These are phyloP conservation scores for Eubasilissa splendida DNA, from an alignment of 2,888 invertebrate genomes.

Conservation along the genomic window DNA sequence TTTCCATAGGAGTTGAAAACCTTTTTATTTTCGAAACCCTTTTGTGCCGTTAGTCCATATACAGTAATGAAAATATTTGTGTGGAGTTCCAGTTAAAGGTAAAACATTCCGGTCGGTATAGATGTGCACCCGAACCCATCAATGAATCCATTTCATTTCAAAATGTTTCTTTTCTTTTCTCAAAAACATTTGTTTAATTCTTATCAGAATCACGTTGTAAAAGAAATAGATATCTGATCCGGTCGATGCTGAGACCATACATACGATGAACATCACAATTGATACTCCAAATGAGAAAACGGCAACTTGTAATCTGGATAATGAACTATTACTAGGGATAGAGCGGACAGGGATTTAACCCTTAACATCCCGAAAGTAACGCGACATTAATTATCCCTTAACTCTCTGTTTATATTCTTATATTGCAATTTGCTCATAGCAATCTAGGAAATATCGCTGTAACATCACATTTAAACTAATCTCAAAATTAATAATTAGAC, in stretches of 20 bases:
- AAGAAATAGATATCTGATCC: constrained; percentile 6
- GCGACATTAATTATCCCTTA: too few species aligned
- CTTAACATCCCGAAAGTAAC: neutral
- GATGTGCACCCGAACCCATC: neutral
- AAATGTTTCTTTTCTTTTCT: neutral
- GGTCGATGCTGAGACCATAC: constrained; percentile 32
- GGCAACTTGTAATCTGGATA: constrained; percentile 47
- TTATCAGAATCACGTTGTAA: constrained; percentile 33
- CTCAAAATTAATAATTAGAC: too few species aligned
- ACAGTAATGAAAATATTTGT: too few species aligned
- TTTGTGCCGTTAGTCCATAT: too few species aligned
- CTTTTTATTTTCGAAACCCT: too few species aligned
- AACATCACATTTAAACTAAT: too few species aligned
- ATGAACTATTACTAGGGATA: constrained; percentile 39
- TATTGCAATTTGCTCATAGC: too few species aligned
- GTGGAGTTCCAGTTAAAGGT: too few species aligned
- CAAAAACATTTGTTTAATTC: constrained; percentile 22
- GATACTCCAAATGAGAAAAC: constrained; percentile 44
- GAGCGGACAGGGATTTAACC: constrained; percentile 1
- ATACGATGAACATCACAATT: constrained; percentile 25
- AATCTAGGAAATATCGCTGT: too few species aligned
- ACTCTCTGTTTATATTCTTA: too few species aligned
- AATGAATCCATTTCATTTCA: constrained; percentile 1
- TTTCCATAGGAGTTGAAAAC: too few species aligned
- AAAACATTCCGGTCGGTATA: too few species aligned